Evolutionary conservation across 2,797 vertebrate species (phyloP), one percentile per base, ranked within the genome.

Genomic region (Alosa sapidissima): DNA sequence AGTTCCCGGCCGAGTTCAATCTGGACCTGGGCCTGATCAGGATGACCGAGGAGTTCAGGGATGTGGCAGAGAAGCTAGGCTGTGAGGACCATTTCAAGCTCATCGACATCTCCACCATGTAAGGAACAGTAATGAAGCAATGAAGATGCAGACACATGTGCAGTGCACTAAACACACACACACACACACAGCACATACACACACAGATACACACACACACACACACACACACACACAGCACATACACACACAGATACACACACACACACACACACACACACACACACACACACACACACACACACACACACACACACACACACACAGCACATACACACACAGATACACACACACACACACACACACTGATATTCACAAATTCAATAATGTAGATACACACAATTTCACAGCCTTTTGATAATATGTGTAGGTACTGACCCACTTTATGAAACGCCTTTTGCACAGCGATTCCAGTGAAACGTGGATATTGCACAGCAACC

Each of bases 21-120:
- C 94, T 99, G 94, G 98, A 99, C 91, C 93, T 98, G 82, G 97
- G 97, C 87, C 95, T 99, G 91, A 97, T 98, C 91, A 94, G 89
- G 84, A 94, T 98, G 87, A 99, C 96, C 11, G 97, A 98, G 90
- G 97, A 99, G 90, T 99, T 99, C 91, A 94, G 95, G 92, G 97
- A 98, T 81, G 92, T 95, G 89, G 96, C 97, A 21, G 95, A 93
- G 87, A 95, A 97, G 88, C 94, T 99, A 0, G 96, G 97, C 86
- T 95, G 94, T 85, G 96, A 98, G 83, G 95, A 97, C 72, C 98
- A 99, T 89, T 93, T 96, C 91, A 96, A 96, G 84, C 97, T 99
- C 88, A 97, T 99, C 9, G 98, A 99, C 91, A 99, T 98, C 91
- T 99, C 98, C 87, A 97, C 97, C 93, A 97, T 99, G 98, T 99